Evolutionary conservation across 2,888 invertebrate species (phyloP), one percentile per base, ranked within the genome.

Genomic region (Leptura quadrifasciata): DNA sequence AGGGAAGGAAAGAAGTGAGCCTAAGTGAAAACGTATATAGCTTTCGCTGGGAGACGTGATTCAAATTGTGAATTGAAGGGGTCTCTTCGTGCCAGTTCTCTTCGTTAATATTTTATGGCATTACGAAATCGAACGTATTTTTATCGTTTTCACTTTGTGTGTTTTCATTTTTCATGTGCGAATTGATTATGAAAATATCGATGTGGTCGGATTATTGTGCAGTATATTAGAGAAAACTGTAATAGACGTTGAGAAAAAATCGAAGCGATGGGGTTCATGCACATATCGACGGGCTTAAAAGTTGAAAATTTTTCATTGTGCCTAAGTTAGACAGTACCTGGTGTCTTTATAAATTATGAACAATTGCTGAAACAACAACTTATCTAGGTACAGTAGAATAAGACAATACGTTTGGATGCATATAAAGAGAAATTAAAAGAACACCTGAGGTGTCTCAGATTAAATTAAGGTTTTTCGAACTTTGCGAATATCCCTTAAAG

Each of bases 21-120:
- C 72, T 76, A 70, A 79, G 77, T 76, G 79, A 72, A 78, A 76
- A 76, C 75, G 78, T 78, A 73, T 78, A 78, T 79, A 72, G 77
- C 76, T 68, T 78, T 72, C 79, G 69, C 39, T 47, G 63, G 68
- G 27, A 68, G 55, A 76, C 79, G 79, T 78, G 77, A 74, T 68
- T 74, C 70, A 71, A 77, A 75, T 79, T 31, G 77, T 52, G 72
- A 79, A 75, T 75, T 58, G 76, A 12, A 47, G 27, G 27, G 61
- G 61, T 18, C 52, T 17, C 61, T 15, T 24, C 21, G 69, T 17
- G 24, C 20, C 47, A 20, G 52, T 61, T 27, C 47, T 21, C n/a
- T 61, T 61, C 71, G 71, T 71, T 61, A 71, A 71, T 71, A 71
- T 61, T 71, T 71, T 61, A 71, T 61, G 17, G 61, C 24, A 27